Conservation (phyloP, 2,113 vertebrate species). For the Galemys pyrenaicus region DNA sequence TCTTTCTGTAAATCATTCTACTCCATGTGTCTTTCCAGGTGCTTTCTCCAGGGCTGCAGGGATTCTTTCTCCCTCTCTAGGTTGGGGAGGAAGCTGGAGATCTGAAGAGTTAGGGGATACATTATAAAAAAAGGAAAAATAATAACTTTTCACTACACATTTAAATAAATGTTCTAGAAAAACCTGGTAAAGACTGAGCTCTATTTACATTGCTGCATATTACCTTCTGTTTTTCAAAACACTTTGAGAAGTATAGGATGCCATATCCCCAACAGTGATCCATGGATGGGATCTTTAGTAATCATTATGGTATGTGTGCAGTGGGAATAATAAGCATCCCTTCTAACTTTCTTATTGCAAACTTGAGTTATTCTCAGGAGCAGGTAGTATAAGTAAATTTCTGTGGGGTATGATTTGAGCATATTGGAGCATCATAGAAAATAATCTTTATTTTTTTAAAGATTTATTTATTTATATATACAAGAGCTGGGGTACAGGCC, state of each 20-base stretch:
- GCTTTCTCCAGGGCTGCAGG: not conserved
- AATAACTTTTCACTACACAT: not conserved
- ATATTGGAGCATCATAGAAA: not conserved
- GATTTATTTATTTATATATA: too few relatives aligned
- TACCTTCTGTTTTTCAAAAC: not conserved
- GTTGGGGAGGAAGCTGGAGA: not conserved
- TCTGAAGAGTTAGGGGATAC: not conserved
- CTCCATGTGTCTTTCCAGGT: not conserved
- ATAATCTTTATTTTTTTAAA: not conserved
- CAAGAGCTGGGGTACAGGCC: too few relatives aligned
- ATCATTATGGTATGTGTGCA: too few relatives aligned
- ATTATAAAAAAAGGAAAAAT: slow-evolving; percentile 14
- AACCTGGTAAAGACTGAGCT: not conserved
- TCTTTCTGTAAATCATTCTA: not conserved
- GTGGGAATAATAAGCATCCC: not conserved
- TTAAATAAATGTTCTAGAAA: not conserved
- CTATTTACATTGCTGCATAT: not conserved
- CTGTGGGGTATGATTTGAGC: not conserved
- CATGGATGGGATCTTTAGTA: fast-evolving
- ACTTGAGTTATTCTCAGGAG: not conserved
- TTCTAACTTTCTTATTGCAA: not conserved
- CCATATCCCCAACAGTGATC: not conserved
- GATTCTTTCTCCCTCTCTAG: not conserved
- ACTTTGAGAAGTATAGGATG: not conserved
- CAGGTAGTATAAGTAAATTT: not conserved